A percentile compares a stretch with the other conserved stretches of the same genome.
Evolutionary conservation across 2,888 invertebrate species (phyloP).

Genomic region (Dorcus parallelipipedus): DNA sequence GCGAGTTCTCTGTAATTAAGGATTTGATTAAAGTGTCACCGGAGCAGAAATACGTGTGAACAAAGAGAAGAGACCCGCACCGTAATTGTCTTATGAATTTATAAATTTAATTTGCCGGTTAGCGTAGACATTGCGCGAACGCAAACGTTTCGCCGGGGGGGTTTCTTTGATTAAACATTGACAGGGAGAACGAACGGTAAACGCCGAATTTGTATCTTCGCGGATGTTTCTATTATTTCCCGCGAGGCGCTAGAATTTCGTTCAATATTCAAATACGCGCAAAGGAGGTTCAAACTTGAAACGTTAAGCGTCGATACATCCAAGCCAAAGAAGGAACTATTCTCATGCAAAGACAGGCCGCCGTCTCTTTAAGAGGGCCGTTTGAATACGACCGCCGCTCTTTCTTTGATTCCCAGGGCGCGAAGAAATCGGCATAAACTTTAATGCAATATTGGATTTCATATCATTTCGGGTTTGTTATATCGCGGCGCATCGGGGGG

Average conservation of each 20-base stretch:
- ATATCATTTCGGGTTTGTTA: background rate
- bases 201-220: background rate
- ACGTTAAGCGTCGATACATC: background rate
- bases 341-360: too few species aligned
- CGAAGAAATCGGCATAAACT: background rate
- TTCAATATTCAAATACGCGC: slow-evolving; percentile 1
- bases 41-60: too few species aligned
- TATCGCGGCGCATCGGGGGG: background rate
- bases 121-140: background rate
- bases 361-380: too few species aligned
- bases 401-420: too few species aligned
- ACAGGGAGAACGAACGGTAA: background rate
- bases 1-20: background rate
- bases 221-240: background rate
- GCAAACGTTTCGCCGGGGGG: background rate
- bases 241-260: background rate
- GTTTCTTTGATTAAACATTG: background rate
- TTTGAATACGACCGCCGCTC: background rate
- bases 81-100: too few species aligned
- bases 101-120: too few species aligned
- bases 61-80: background rate
- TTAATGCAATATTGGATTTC: background rate
- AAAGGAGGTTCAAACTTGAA: background rate
- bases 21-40: background rate
- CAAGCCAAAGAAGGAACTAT: background rate